phyloP scores from a whole-genome alignment of 2,797 vertebrate genomes.

The Botia kubotai region DNA sequence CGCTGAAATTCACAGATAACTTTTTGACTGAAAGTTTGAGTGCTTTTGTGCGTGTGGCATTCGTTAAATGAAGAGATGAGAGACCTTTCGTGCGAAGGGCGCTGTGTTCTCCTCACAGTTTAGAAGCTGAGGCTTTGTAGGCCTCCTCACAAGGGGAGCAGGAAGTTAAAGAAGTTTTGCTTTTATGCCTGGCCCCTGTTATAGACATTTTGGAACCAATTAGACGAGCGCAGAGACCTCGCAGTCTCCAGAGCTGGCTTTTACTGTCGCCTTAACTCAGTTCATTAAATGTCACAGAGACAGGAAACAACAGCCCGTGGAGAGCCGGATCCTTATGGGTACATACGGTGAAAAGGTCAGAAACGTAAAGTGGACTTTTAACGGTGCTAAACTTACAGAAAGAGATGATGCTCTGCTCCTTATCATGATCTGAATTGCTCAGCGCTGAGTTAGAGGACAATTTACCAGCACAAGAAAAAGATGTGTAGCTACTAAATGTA shows the following conservation, averaged over 20 bases:
- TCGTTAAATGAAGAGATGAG: background rate
- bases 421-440: background rate
- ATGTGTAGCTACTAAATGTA: background rate
- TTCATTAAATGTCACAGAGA: constrained; percentile 59
- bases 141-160: constrained; percentile 46
- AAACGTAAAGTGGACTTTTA: constrained; percentile 19
- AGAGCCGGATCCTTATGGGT: constrained; percentile 28
- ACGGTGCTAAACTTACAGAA: constrained; percentile 4
- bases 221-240: constrained; percentile 38
- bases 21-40: background rate
- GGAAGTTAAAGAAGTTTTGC: constrained; percentile 35
- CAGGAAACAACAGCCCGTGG: constrained; percentile 29
- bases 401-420: constrained; percentile 1
- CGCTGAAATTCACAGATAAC: background rate
- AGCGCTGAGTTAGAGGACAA: background rate
- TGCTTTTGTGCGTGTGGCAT: constrained; percentile 16
- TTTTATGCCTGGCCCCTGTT: constrained; percentile 48
- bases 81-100: constrained; percentile 42
- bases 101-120: constrained; percentile 46
- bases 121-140: constrained; percentile 43
- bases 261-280: constrained; percentile 42
- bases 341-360: constrained; percentile 46
- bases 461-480: background rate
- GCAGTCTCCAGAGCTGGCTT: constrained; percentile 28
- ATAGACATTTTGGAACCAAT: constrained; percentile 57